phyloP scores from a whole-genome alignment of 2,113 vertebrate species.

The Regulus satrapa region DNA sequence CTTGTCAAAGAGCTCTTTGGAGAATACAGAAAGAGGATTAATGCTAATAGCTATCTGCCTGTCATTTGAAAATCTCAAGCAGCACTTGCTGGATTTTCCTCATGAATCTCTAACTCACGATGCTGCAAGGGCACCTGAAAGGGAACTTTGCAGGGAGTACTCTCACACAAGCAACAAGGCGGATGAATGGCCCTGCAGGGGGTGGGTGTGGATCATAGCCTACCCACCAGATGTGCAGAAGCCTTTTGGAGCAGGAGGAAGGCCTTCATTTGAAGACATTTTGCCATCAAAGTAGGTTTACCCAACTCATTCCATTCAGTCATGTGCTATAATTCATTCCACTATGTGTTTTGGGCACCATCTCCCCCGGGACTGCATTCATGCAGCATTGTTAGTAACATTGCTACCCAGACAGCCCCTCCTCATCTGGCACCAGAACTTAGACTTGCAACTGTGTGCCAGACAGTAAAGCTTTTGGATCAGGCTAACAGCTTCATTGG shows the following conservation, averaged over 20 bases:
- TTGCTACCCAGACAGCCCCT: background rate
- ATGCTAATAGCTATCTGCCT: slow-evolving; percentile 57
- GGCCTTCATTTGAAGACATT: background rate
- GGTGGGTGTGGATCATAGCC: background rate
- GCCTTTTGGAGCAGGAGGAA: background rate
- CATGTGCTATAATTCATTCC: background rate
- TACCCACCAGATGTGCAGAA: background rate
- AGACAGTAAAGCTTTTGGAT: background rate
- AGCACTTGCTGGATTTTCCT: slow-evolving; percentile 46
- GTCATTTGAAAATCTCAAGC: slow-evolving; percentile 54
- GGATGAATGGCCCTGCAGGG: background rate
- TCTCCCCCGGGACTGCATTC: background rate
- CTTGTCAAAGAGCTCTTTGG: slow-evolving; percentile 51
- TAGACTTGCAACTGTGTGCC: background rate
- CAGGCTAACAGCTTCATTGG: background rate
- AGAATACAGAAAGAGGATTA: slow-evolving; percentile 65
- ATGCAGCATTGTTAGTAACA: background rate
- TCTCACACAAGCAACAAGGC: background rate
- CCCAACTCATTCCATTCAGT: background rate
- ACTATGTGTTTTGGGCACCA: background rate
- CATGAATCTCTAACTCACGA: background rate
- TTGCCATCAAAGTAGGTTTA: background rate
- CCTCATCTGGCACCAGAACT: background rate
- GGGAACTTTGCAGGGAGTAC: background rate
- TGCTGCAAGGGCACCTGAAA: background rate